Conservation (phyloP, 2,113 vertebrate genomes). For the Urocolius indicus region DNA sequence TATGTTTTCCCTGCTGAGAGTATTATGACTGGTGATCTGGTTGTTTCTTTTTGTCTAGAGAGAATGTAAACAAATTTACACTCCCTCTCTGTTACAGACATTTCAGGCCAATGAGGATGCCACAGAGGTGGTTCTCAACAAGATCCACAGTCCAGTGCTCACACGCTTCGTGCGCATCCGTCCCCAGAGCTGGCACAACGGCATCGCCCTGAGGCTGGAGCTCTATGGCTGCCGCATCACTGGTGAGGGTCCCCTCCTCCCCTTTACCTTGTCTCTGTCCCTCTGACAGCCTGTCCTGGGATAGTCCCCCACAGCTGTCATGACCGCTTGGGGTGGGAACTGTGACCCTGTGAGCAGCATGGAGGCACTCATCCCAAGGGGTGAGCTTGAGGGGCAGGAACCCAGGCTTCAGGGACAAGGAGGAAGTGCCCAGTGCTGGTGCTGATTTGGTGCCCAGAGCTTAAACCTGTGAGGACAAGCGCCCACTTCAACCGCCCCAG, state of each 20-base stretch:
- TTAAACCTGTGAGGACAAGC: fast-evolving
- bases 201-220: slow-evolving; percentile 93
- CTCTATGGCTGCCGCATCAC: slow-evolving; percentile 96
- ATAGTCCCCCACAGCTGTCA: not conserved
- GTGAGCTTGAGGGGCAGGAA: not conserved
- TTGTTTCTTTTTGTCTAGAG: not conserved
- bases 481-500: not conserved
- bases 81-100: slow-evolving; percentile 72
- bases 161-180: slow-evolving; percentile 91
- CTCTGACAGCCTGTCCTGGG: not conserved
- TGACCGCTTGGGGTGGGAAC: not conserved
- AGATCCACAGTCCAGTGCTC: slow-evolving; percentile 90
- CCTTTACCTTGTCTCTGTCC: not conserved
- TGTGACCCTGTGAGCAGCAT: not conserved
- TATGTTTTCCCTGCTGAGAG: not conserved
- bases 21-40: not conserved
- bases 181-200: slow-evolving; percentile 92
- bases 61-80: not conserved
- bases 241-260: slow-evolving; percentile 73
- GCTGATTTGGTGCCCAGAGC: not conserved
- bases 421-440: not conserved
- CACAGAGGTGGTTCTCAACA: slow-evolving; percentile 92
- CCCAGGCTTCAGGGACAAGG: not conserved
- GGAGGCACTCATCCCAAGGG: not conserved
- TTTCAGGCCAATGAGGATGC: slow-evolving; percentile 93